phyloP scores from a whole-genome alignment of 2,888 invertebrate species.

The Seira sanloemensis region DNA sequence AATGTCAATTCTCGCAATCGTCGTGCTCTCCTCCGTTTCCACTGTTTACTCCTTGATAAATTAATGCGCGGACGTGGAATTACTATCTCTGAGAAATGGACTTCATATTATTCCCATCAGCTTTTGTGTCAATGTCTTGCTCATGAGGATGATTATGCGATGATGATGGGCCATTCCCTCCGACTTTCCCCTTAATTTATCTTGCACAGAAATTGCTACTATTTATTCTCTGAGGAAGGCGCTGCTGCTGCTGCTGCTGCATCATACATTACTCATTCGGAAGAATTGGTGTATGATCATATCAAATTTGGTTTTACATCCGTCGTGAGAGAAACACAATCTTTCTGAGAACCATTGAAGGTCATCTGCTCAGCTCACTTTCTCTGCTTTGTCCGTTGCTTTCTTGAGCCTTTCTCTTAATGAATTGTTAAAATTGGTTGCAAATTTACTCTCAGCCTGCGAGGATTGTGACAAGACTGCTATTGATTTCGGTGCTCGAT shows the following conservation, averaged over 20 bases:
- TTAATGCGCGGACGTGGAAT: conserved; percentile 23
- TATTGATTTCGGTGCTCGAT: not conserved
- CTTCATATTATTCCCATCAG: not conserved
- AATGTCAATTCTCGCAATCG: not conserved
- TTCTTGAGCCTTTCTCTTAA: no score
- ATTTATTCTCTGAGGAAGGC: not conserved
- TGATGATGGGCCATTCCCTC: not conserved
- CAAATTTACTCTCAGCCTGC: no score
- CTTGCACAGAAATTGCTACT: not conserved
- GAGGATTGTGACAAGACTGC: conserved; percentile 14
- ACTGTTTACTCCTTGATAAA: conserved; percentile 24
- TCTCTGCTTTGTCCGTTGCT: no score
- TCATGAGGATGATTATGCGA: not conserved
- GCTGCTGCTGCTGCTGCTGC: not conserved
- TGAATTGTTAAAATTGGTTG: no score
- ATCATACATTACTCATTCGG: not conserved
- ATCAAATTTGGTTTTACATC: not conserved
- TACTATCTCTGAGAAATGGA: not conserved
- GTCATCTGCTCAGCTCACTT: no score
- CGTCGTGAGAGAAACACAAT: not conserved
- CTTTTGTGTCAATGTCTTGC: not conserved
- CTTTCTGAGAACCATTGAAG: no score
- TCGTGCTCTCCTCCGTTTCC: not conserved
- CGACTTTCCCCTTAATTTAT: not conserved
- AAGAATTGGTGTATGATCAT: not conserved